These are phyloP conservation scores for Orthosia cruda DNA, from an alignment of 2,888 invertebrate genomes.

Conservation along the genomic window DNA sequence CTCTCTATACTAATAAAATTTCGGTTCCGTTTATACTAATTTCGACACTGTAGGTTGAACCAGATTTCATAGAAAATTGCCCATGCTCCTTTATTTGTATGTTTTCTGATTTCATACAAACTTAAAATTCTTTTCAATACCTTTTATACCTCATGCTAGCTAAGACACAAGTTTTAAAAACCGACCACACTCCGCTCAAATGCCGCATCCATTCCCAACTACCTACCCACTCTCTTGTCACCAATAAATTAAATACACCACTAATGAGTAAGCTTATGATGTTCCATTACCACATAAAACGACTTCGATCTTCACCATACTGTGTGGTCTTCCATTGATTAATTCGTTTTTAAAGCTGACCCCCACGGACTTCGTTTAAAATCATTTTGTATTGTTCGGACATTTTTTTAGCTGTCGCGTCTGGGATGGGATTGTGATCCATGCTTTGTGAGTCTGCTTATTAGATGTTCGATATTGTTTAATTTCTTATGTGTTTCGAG, in stretches of 20 bases:
- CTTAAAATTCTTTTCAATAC: too few relatives aligned
- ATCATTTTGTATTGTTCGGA: conserved; percentile 57
- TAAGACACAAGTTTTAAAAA: neutral
- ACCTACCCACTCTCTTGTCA: conserved; percentile 30
- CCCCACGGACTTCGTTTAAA: conserved; percentile 57
- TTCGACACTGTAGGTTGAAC: too few relatives aligned
- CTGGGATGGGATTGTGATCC: neutral
- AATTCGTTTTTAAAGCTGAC: conserved; percentile 53
- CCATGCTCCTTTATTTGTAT: too few relatives aligned
- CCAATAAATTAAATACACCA: conserved; percentile 81
- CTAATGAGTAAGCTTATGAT: conserved; percentile 88
- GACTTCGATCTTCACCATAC: conserved; percentile 52
- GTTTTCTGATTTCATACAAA: too few relatives aligned
- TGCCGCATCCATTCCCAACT: conserved; percentile 57
- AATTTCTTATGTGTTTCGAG: too few relatives aligned
- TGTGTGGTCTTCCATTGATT: conserved; percentile 68
- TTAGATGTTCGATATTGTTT: neutral
- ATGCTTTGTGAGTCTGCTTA: neutral
- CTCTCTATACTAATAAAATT: too few relatives aligned
- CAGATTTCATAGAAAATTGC: too few relatives aligned
- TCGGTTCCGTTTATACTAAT: too few relatives aligned
- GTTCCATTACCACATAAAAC: conserved; percentile 47
- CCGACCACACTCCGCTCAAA: neutral
- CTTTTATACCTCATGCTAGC: too few relatives aligned
- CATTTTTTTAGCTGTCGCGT: conserved; percentile 48